Base-by-base conservation (phyloP, 2,888 invertebrate genomes). In the Aleiodes alternator region DNA sequence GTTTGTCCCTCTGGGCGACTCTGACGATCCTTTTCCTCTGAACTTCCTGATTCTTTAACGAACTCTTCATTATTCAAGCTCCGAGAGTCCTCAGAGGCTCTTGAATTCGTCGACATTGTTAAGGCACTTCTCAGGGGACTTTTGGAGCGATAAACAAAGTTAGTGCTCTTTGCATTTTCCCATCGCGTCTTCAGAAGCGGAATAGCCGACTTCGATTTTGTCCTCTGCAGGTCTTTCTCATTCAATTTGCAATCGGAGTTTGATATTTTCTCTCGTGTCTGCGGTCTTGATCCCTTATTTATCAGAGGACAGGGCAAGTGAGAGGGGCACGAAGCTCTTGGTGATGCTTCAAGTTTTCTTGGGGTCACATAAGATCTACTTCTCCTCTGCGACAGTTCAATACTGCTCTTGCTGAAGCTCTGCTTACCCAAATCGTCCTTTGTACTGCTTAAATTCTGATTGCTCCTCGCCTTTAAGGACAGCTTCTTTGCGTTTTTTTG, bases 191-290 rank as follows among this genome's bases (percentile, higher is more conserved):
- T 84, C 7, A 85, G 69, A 23, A 87, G 75, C 4, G 87, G 86
- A 76, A 87, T 87, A 38, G 81, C 83, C n/a, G 87, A 87, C 73
- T 78, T 86, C 0, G 83, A 83, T 2, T 72, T 76, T 9, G 79
- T 73, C 66, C 72, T 82, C 0, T 73, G 64, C 14, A 3, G 31
- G 11, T 34, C 16, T 43, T 61, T 23, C 9, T 43, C 43, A 43
- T 8, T 48, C 16, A 14, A 43, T 43, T 43, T 64, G 6, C 64
- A 23, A 12, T 64, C 64, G 4, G 48, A 48, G 23, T 48, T 64
- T 14, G 64, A 8, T 4, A 16, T 48, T 23, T 48, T 64, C 12
- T 16, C n/a, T 48, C 48, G 34, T n/a, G 29, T 34, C 12, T 34
- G 16, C 4, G 56, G 34, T 16, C 38, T 55, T 7, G 14, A 48